These are phyloP conservation scores for Rousettus madagascariensis DNA, from an alignment of 2,797 vertebrate genomes.

Conservation along the genomic window DNA sequence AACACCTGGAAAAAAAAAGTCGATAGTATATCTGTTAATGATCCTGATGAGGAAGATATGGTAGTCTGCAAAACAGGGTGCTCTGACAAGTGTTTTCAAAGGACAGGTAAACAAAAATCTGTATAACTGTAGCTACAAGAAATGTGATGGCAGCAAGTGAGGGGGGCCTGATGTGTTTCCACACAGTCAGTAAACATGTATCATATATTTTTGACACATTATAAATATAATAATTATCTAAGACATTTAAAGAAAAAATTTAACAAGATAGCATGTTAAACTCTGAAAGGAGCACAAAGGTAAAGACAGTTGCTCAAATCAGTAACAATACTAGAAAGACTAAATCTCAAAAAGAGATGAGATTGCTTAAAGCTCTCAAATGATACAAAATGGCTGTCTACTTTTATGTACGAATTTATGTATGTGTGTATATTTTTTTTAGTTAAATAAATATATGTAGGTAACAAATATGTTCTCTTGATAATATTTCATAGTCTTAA, in stretches of 20 bases:
- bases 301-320: neutral
- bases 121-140: neutral
- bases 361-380: neutral
- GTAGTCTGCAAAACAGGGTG: neutral
- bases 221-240: neutral
- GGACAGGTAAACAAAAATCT: neutral
- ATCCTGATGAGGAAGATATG: neutral
- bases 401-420: neutral
- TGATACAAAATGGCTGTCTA: neutral
- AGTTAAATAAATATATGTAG: neutral
- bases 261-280: neutral
- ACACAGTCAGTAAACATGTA: neutral
- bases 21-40: neutral
- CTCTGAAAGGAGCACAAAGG: neutral
- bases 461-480: conserved; percentile 27
- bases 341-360: conserved; percentile 1
- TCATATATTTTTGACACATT: neutral
- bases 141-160: neutral
- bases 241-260: neutral
- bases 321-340: neutral
- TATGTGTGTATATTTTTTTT: neutral
- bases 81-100: conserved; percentile 26
- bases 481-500: neutral
- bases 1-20: neutral
- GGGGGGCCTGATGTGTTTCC: neutral